phyloP scores from a whole-genome alignment of 2,113 vertebrate genomes.

The Peromyscus maniculatus region DNA sequence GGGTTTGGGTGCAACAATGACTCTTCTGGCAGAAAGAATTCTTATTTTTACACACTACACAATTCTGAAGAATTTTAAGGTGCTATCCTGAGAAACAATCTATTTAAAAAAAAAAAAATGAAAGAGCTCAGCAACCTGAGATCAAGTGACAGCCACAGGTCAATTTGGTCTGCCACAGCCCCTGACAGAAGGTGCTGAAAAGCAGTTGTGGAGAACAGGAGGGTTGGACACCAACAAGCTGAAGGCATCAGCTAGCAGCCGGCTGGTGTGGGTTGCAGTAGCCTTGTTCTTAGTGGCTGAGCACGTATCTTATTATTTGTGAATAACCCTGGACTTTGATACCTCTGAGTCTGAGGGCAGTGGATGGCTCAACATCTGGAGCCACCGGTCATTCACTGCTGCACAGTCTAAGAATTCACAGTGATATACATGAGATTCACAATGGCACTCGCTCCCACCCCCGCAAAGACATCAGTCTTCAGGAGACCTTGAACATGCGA shows the following conservation, averaged over 20 bases:
- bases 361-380: not conserved
- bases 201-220: not conserved
- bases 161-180: not conserved
- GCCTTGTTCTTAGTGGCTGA: not conserved
- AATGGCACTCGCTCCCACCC: not conserved
- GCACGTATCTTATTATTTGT: not conserved
- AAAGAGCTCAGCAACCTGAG: not conserved
- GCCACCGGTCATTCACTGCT: not conserved
- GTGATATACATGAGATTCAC: not conserved
- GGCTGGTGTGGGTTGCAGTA: not conserved
- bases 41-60: not conserved
- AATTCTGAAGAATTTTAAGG: not conserved
- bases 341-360: not conserved
- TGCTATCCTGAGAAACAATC: too few species aligned
- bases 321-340: not conserved
- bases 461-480: not conserved
- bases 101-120: not conserved
- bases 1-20: not conserved
- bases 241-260: too few species aligned
- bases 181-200: not conserved
- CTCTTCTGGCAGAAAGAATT: not conserved
- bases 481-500: not conserved
- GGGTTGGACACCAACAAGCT: not conserved
- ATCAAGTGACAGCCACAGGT: not conserved
- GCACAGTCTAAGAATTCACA: not conserved